A percentile compares a stretch with the other conserved stretches of the same genome.
Evolutionary conservation across 2,888 invertebrate genomes (phyloP).

Genomic region (Andrena chrysosceles): DNA sequence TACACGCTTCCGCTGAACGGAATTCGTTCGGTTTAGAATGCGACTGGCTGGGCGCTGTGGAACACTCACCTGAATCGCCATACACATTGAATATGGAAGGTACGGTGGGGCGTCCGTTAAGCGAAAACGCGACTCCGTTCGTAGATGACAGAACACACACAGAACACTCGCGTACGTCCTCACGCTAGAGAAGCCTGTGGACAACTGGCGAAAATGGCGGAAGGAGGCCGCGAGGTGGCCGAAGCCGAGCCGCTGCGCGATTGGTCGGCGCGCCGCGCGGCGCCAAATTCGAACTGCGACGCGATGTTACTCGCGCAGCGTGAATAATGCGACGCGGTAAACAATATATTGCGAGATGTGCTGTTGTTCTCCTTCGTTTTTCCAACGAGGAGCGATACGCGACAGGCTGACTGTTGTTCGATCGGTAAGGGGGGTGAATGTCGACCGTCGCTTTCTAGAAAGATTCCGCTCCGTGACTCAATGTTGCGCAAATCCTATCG

Average conservation of each 20-base stretch:
- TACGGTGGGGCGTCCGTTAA: slow-evolving; percentile 83
- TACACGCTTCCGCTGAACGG: no score
- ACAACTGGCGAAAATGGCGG: slow-evolving; percentile 77
- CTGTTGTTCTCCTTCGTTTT: background rate
- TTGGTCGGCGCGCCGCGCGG: background rate
- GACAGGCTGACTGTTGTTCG: background rate
- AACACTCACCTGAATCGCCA: slow-evolving; percentile 93
- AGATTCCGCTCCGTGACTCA: background rate
- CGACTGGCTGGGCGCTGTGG: background rate
- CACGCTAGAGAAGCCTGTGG: slow-evolving; percentile 78
- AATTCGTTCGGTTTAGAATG: background rate
- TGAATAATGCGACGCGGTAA: background rate
- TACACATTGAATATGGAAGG: slow-evolving; percentile 92
- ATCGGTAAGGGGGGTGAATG: background rate
- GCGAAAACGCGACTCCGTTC: slow-evolving; percentile 79
- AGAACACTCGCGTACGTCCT: slow-evolving; percentile 76
- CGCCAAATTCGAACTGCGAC: slow-evolving; percentile 24
- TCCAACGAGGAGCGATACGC: background rate
- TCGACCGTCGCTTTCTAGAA: background rate
- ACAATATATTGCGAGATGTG: background rate
- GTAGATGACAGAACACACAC: slow-evolving; percentile 74
- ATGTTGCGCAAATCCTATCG: slow-evolving; percentile 24
- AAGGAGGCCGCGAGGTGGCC: slow-evolving; percentile 46
- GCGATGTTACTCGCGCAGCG: background rate
- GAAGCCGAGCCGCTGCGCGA: background rate